These are phyloP conservation scores for Lasiommata megera DNA, from an alignment of 2,888 invertebrate species.

Conservation along the genomic window DNA sequence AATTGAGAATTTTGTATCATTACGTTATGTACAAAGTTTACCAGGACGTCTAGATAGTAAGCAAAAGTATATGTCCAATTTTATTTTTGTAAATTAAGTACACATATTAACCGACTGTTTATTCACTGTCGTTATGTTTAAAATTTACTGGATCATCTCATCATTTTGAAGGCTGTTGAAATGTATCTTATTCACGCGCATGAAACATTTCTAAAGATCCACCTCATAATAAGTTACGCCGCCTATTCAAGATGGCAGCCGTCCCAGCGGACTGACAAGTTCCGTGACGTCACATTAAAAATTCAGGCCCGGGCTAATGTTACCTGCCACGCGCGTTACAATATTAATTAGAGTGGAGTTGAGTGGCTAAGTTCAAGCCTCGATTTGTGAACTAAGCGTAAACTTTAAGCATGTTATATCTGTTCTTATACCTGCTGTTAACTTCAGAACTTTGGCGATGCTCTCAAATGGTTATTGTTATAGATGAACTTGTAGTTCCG, in stretches of 20 bases:
- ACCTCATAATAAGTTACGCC: constrained; percentile 3
- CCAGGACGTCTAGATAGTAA: too few relatives aligned
- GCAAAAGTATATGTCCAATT: too few relatives aligned
- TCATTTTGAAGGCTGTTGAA: too few relatives aligned
- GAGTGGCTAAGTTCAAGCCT: neutral
- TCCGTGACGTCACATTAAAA: constrained; percentile 43
- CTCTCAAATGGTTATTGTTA: too few relatives aligned
- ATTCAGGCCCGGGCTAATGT: constrained; percentile 50
- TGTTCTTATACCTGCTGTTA: neutral
- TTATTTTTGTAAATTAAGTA: too few relatives aligned
- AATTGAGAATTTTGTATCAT: too few relatives aligned
- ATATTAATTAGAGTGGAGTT: constrained; percentile 39
- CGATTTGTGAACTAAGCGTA: constrained; percentile 3
- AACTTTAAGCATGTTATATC: neutral
- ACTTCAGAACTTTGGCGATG: neutral
- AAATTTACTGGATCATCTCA: too few relatives aligned
- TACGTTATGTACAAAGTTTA: too few relatives aligned
- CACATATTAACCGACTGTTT: too few relatives aligned
- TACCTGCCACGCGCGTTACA: constrained; percentile 41
- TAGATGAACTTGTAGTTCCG: too few relatives aligned
- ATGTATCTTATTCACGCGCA: neutral
- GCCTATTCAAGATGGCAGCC: constrained; percentile 23
- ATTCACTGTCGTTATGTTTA: too few relatives aligned
- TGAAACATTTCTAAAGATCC: constrained; percentile 6
- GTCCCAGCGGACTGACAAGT: constrained; percentile 28